Base-by-base conservation (phyloP, 2,113 vertebrate genomes). In the Chauna torquata region DNA sequence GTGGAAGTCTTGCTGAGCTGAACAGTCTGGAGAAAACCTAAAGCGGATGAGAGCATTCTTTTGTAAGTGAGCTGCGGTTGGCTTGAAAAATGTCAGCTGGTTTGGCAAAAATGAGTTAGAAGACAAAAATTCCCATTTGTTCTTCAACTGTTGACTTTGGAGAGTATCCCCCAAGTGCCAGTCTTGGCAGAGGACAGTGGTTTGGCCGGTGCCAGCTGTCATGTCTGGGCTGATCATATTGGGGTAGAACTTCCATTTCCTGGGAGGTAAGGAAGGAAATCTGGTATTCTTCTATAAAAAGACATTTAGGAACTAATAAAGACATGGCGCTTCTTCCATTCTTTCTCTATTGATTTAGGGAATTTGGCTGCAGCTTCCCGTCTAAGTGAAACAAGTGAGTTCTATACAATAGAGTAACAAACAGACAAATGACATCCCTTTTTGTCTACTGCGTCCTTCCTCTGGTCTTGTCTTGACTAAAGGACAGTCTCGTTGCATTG, bases 11-110 rank as follows among this genome's bases (percentile, higher is more conserved):
- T 49, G 45, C n/a, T 27, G 62, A 38, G 34, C 44, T 8, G 27
- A 44, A 7, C 14, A 16, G 11, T 42, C 27, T 61, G 57, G 42
- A 50, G 54, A 9, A 11, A 19, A 47, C 20, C 50, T 11, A 1
- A 27, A 15, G 38, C 0, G 2, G 76, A 7, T 0, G 3, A 12
- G 40, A 16, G 34, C 1, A 2, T 23, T 34, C 16, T 24, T 44
- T 13, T 68, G 66, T 8, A 7, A 22, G 34, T 2, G 54, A 38
- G 20, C 30, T 47, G 44, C 0, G 7, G 5, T 5, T 65, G 34
- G 11, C 23, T 34, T 18, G 14, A 44, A 72, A 69, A 50, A 32
- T 28, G 18, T 8, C 8, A 5, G 24, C 32, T 30, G 61, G 24
- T 15, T 3, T 2, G 36, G 36, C 36, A 68, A 74, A 68, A 45